Evolutionary conservation across 2,888 invertebrate genomes (phyloP).

Genomic region (Drosophila recens): DNA sequence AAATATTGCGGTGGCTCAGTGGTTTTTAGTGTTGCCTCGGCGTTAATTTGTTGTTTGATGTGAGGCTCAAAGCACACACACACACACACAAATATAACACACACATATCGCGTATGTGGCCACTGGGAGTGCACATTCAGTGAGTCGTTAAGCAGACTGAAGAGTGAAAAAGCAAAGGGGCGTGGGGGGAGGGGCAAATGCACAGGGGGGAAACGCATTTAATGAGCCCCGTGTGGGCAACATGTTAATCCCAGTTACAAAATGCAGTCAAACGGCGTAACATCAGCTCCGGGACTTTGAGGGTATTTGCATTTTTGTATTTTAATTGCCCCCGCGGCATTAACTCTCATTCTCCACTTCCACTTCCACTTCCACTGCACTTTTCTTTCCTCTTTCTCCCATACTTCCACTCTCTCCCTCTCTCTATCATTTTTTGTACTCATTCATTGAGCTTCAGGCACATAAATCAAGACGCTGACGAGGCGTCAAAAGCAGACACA

Average conservation of each 20-base stretch:
- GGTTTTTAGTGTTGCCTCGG: constrained; percentile 37
- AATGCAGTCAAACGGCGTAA: constrained; percentile 32
- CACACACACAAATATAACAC: constrained; percentile 13
- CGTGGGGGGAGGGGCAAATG: background rate
- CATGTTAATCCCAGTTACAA: constrained; percentile 69
- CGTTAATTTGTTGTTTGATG: constrained; percentile 68
- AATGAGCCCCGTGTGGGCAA: constrained; percentile 75
- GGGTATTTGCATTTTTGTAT: constrained; percentile 64
- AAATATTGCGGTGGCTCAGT: constrained; percentile 28
- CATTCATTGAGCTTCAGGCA: constrained; percentile 32
- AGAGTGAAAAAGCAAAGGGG: background rate
- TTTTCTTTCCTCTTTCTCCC: background rate
- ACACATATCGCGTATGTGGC: background rate
- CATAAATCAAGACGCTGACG: constrained; percentile 74
- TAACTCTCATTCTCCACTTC: background rate
- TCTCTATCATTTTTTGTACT: background rate
- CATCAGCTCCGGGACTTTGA: constrained; percentile 30
- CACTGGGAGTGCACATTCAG: constrained; percentile 53
- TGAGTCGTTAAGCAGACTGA: constrained; percentile 54
- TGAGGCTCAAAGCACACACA: constrained; percentile 46
- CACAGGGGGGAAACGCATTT: constrained; percentile 46
- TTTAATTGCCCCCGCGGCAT: constrained; percentile 72
- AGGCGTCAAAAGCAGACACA: constrained; percentile 66
- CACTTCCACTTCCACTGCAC: constrained; percentile 9
- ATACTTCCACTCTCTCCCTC: background rate